Evolutionary conservation across 2,888 invertebrate genomes (phyloP).

Genomic region (Acleris laterana): DNA sequence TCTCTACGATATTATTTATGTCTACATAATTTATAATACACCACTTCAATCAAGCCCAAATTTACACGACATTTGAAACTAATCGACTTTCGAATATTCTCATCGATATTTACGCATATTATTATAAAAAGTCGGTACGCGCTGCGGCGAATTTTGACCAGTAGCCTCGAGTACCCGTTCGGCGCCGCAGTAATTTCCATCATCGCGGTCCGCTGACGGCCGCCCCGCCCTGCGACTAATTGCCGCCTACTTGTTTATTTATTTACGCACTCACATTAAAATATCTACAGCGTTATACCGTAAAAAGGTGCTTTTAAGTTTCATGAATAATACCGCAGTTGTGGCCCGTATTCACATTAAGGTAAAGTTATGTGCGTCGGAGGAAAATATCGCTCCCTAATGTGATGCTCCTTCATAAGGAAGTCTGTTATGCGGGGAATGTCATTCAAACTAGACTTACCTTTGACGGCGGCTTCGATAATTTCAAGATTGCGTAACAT

Average conservation of each 20-base stretch:
- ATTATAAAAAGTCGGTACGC: too few species aligned
- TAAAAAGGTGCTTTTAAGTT: slow-evolving; percentile 34
- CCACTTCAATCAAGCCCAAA: too few species aligned
- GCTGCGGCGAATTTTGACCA: neutral
- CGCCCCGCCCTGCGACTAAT: slow-evolving; percentile 68
- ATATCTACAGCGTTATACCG: slow-evolving; percentile 36
- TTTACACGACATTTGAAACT: too few species aligned
- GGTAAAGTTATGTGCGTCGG: neutral
- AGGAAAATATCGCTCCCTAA: neutral
- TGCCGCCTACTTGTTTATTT: slow-evolving; percentile 73
- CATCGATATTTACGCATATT: too few species aligned
- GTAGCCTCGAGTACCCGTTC: slow-evolving; percentile 33
- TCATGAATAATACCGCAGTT: slow-evolving; percentile 30
- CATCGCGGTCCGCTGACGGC: slow-evolving; percentile 53
- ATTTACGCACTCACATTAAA: slow-evolving; percentile 59
- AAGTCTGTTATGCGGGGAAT: neutral
- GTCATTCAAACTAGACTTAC: slow-evolving; percentile 49
- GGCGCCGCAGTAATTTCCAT: slow-evolving; percentile 56
- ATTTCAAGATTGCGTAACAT: slow-evolving; percentile 67
- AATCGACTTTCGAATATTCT: too few species aligned
- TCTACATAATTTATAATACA: too few species aligned
- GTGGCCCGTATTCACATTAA: slow-evolving; percentile 3
- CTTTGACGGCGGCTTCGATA: slow-evolving; percentile 74
- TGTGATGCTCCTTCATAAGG: neutral
- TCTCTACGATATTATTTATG: too few species aligned